Percentiles rank a stretch among this genome's conserved stretches.
These are phyloP conservation scores for Deilephila porcellus DNA, from an alignment of 2,888 invertebrate genomes.

Conservation along the genomic window DNA sequence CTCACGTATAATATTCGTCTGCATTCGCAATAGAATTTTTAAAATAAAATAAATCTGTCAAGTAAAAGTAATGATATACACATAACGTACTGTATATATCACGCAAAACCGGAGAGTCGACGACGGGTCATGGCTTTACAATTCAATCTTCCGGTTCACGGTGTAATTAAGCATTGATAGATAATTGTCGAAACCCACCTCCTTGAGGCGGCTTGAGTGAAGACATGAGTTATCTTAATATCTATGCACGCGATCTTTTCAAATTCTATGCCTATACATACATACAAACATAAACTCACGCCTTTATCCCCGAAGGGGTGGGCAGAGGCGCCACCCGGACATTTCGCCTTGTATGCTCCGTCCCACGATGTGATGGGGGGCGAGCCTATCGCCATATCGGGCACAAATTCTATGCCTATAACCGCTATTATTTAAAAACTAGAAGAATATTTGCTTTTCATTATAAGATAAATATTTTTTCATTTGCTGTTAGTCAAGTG, in stretches of 20 bases:
- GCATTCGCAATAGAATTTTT: neutral
- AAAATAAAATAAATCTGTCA: neutral
- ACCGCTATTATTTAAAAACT: too few species aligned
- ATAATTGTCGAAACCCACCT: slow-evolving; percentile 21
- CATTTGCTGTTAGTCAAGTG: neutral
- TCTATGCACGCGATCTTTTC: neutral
- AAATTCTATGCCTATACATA: too few species aligned
- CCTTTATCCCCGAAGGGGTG: too few species aligned
- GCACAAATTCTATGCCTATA: too few species aligned
- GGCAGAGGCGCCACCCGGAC: too few species aligned
- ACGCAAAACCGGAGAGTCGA: neutral
- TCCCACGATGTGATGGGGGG: too few species aligned
- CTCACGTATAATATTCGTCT: too few species aligned
- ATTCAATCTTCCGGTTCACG: slow-evolving; percentile 19
- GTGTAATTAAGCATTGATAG: slow-evolving; percentile 14
- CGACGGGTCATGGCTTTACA: slow-evolving; percentile 18
- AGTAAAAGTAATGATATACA: neutral
- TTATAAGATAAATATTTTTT: too few species aligned
- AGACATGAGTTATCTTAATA: neutral
- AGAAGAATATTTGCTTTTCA: too few species aligned
- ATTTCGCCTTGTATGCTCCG: too few species aligned
- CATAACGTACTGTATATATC: slow-evolving; percentile 7
- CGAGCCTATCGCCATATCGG: too few species aligned
- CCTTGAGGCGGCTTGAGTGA: neutral
- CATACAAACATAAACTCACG: too few species aligned